phyloP scores from a whole-genome alignment of 2,888 invertebrate genomes.

The Eudemis profundana region DNA sequence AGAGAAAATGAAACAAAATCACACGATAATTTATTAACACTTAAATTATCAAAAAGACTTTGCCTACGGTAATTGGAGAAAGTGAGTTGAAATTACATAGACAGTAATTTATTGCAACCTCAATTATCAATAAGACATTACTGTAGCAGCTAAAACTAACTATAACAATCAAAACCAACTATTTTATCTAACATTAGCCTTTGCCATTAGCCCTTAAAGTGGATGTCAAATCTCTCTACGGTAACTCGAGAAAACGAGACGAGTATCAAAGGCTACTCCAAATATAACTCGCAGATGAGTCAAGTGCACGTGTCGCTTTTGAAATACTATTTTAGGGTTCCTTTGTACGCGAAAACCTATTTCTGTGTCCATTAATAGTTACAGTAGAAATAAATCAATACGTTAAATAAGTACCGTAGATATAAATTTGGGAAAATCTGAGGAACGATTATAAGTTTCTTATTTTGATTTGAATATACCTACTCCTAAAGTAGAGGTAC shows the following conservation, averaged over 20 bases:
- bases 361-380: conserved; percentile 1
- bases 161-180: not conserved
- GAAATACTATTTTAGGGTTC: conserved; percentile 42
- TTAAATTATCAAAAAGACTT: too few species aligned
- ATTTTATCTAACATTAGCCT: not conserved
- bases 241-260: conserved; percentile 18
- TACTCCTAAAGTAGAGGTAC: too few species aligned
- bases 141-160: too few species aligned
- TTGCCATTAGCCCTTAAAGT: conserved; percentile 12
- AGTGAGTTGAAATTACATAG: too few species aligned
- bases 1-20: too few species aligned
- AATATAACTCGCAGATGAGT: conserved; percentile 45
- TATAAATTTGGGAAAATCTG: not conserved
- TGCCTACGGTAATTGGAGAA: too few species aligned
- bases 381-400: conserved; percentile 21
- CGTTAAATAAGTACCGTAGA: too few species aligned
- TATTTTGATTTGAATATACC: too few species aligned
- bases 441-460: too few species aligned
- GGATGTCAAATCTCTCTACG: not conserved
- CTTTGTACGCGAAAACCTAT: conserved; percentile 25
- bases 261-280: conserved; percentile 44
- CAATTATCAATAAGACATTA: too few species aligned
- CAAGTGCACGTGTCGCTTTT: conserved; percentile 44
- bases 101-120: too few species aligned
- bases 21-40: too few species aligned